Evolutionary conservation across 2,888 invertebrate genomes (phyloP).

Genomic region (Digitonthophagus gazella): DNA sequence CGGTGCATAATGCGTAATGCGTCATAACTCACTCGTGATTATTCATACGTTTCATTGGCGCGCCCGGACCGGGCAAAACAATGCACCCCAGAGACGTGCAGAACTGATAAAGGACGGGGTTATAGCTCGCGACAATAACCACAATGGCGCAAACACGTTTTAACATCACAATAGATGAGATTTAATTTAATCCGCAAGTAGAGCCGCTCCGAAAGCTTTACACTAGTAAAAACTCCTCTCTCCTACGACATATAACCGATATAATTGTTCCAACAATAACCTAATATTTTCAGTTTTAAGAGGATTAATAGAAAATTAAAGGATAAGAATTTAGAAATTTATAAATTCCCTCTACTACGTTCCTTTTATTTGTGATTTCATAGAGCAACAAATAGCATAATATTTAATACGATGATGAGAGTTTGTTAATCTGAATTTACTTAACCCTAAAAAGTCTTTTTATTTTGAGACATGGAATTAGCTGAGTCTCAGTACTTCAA

Average conservation of each 20-base stretch:
- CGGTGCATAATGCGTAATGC: slow-evolving; percentile 32
- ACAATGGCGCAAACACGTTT: slow-evolving; percentile 49
- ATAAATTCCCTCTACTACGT: no score
- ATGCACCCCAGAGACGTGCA: slow-evolving; percentile 41
- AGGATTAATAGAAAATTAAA: no score
- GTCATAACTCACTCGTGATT: slow-evolving; percentile 39
- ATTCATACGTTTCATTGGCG: slow-evolving; percentile 39
- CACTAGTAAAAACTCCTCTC: background rate
- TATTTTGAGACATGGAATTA: no score
- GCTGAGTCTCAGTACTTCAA: no score
- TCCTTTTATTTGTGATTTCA: no score
- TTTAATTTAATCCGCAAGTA: slow-evolving; percentile 49
- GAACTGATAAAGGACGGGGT: slow-evolving; percentile 47
- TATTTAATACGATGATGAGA: no score
- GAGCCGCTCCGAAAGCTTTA: slow-evolving; percentile 24
- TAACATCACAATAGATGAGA: slow-evolving; percentile 48
- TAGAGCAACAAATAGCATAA: no score
- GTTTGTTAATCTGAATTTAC: no score
- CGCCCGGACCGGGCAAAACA: slow-evolving; percentile 39
- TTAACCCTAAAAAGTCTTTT: no score
- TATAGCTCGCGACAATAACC: slow-evolving; percentile 45
- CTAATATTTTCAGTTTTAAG: no score
- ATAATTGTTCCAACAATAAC: background rate
- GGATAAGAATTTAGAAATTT: no score
- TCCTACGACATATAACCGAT: background rate